Base-by-base conservation (phyloP, 2,888 invertebrate genomes). In the Phania funesta region DNA sequence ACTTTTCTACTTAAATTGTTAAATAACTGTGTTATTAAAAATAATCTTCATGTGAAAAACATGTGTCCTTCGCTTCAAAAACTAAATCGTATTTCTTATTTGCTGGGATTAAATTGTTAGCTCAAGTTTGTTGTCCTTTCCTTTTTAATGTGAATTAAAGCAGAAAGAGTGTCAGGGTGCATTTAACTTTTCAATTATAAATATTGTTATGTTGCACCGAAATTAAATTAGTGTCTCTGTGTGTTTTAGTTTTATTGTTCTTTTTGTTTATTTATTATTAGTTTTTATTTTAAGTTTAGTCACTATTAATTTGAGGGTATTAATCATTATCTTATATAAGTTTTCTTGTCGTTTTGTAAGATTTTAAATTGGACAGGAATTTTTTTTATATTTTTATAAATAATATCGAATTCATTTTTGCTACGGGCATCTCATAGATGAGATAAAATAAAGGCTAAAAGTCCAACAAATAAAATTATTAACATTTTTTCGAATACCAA, bases 31-130 rank as follows among this genome's bases (percentile, higher is more conserved):
- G 18, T 68, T 58, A 70, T 65, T 75, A 65, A 76, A 62, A 81
- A 18, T 81, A 73, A 32, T 35, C 1, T 67, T 70, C 52, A 70
- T 76, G 67, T 68, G 68, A 67, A 81, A 81, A 79, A 74, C 38
- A 54, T 60, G 62, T 65, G 11, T 67, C n/a, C n/a, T n/a, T n/a
- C n/a, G n/a, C n/a, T n/a, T 77, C 68, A 20, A 62, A 56, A 81
- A 77, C 73, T 77, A 81, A 81, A 73, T 68, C 77, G 73, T 68
- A 70, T 70, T 77, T 75, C 26, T 20, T 73, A 48, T 65, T 60
- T 67, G 73, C 62, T 75, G 62, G 67, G 76, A 70, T 29, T 29
- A 4, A 29, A 7, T 29, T 44, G 18, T 16, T 44, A 4, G n/a
- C 16, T n/a, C 16, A 4, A 41, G n/a, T 16, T 16, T 41, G n/a